Evolutionary conservation across 2,888 invertebrate species (phyloP).

Genomic region (Spodoptera picta): DNA sequence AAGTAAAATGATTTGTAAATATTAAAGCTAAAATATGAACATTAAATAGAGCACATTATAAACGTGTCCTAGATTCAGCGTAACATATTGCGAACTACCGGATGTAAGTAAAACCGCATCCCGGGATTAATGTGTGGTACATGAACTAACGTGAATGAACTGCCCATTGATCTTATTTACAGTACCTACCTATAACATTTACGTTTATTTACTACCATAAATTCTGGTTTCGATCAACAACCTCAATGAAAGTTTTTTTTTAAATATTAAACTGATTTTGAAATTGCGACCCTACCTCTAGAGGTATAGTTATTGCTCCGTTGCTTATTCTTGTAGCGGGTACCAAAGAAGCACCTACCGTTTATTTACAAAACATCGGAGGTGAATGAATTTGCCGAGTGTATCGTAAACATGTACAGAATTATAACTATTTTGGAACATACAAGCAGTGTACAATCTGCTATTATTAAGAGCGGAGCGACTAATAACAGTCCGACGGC

Average conservation of each 20-base stretch:
- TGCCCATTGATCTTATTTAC: constrained; percentile 53
- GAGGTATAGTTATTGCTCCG: too few species aligned
- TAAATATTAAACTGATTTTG: background rate
- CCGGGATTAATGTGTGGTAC: constrained; percentile 55
- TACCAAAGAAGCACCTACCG: constrained; percentile 17
- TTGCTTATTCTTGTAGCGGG: background rate
- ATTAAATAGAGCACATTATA: constrained; percentile 53
- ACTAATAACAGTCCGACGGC: constrained; percentile 62
- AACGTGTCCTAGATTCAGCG: constrained; percentile 44
- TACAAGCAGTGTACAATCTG: constrained; percentile 61
- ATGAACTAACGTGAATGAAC: constrained; percentile 45
- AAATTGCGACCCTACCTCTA: background rate
- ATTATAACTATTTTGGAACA: constrained; percentile 56
- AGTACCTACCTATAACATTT: constrained; percentile 42
- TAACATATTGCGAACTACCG: constrained; percentile 53
- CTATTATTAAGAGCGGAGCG: constrained; percentile 57
- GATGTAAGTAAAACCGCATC: constrained; percentile 62
- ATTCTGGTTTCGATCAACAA: constrained; percentile 16
- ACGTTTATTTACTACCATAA: constrained; percentile 5
- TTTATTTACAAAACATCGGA: constrained; percentile 49
- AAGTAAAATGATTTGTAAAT: constrained; percentile 32
- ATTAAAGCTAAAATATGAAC: constrained; percentile 37
- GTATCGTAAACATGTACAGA: constrained; percentile 46
- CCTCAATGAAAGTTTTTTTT: constrained; percentile 1
- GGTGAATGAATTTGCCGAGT: constrained; percentile 51